phyloP scores from a whole-genome alignment of 2,797 vertebrate genomes.

The Sebastes minor region DNA sequence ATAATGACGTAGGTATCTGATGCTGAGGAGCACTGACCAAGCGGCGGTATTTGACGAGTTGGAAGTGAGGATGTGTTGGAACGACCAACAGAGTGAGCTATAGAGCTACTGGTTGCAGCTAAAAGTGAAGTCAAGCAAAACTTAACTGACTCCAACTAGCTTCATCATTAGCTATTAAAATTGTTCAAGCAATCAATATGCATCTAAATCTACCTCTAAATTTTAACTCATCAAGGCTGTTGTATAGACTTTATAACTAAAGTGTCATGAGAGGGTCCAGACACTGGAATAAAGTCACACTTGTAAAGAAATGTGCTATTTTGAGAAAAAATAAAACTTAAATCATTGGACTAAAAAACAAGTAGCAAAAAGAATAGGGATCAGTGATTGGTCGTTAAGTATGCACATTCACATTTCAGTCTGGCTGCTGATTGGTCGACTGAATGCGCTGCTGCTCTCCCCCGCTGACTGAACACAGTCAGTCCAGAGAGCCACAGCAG shows the following conservation, averaged over 20 bases:
- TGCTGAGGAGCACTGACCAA: no score
- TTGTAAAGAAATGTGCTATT: background rate
- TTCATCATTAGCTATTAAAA: background rate
- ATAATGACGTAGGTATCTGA: no score
- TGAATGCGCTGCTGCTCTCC: background rate
- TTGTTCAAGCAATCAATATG: background rate
- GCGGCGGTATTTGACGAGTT: no score
- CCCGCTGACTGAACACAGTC: background rate
- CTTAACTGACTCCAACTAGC: background rate
- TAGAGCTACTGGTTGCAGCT: background rate
- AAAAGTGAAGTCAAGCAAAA: background rate
- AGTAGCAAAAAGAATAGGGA: background rate
- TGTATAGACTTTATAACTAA: background rate
- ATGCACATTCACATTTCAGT: background rate
- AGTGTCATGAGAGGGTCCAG: background rate
- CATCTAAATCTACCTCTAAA: background rate
- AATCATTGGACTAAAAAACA: background rate
- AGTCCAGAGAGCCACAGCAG: background rate
- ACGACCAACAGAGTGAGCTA: no score
- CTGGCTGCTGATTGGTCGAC: background rate
- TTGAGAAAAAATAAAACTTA: background rate
- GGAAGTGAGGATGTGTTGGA: no score
- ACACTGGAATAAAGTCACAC: background rate
- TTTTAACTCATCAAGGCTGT: background rate
- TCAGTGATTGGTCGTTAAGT: background rate